Percentiles rank a stretch among this genome's conserved stretches.
Conservation (phyloP, 2,888 invertebrate genomes). For the Laothoe populi region DNA sequence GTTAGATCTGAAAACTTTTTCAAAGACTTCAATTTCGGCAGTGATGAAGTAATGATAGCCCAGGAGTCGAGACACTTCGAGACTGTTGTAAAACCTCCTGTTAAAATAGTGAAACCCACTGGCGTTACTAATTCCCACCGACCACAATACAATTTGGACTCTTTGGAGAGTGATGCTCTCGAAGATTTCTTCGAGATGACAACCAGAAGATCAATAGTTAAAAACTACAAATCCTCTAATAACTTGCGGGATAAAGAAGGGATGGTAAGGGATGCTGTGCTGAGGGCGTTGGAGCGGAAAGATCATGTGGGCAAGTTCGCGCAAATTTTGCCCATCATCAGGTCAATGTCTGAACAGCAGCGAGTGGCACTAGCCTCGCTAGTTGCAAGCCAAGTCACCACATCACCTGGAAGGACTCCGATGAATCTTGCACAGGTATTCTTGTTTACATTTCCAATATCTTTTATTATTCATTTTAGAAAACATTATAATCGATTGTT, state of each 20-base stretch:
- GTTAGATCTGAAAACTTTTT: constrained; percentile 58
- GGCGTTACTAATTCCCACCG: constrained; percentile 78
- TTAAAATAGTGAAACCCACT: constrained; percentile 62
- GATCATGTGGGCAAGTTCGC: constrained; percentile 86
- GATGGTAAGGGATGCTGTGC: constrained; percentile 80
- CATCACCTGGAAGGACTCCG: constrained; percentile 79
- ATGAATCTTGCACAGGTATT: constrained; percentile 84
- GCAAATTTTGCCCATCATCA: constrained; percentile 87
- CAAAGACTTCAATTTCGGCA: constrained; percentile 64
- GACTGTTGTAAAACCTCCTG: constrained; percentile 66
- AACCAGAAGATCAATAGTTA: constrained; percentile 53
- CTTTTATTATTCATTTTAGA: background rate
- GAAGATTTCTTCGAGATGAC: constrained; percentile 58
- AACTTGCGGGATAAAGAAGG: constrained; percentile 71
- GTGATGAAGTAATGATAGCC: constrained; percentile 74
- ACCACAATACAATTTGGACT: constrained; percentile 77
- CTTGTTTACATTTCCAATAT: background rate
- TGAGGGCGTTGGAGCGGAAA: constrained; percentile 84
- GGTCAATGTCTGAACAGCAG: constrained; percentile 86
- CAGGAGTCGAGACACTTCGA: constrained; percentile 75
- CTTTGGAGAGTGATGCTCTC: constrained; percentile 66
- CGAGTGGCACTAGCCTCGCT: constrained; percentile 86
- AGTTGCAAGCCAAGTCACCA: constrained; percentile 86
- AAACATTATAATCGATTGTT: background rate
- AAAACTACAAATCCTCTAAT: constrained; percentile 62